These are phyloP conservation scores for Gallinago nigripennis DNA, from an alignment of 2,797 vertebrate species.

Conservation along the genomic window DNA sequence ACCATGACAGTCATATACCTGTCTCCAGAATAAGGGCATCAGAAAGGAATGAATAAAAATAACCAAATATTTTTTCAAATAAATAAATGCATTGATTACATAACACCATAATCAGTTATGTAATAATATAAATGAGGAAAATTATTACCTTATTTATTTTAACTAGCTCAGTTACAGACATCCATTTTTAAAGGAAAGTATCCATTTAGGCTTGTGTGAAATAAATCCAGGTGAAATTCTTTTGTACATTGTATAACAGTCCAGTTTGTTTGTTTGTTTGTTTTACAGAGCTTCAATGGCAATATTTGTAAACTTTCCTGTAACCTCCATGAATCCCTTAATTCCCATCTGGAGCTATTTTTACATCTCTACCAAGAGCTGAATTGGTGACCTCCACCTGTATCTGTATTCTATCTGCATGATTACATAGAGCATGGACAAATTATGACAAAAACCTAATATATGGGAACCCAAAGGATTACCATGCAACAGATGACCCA, in stretches of 20 bases:
- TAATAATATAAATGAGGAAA: neutral
- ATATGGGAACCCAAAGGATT: neutral
- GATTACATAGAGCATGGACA: too few relatives aligned
- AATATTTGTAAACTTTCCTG: neutral
- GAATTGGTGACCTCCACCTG: neutral
- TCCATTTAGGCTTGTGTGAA: rapidly evolving
- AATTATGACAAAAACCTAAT: neutral
- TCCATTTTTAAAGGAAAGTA: neutral
- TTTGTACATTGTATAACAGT: neutral
- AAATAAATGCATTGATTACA: neutral
- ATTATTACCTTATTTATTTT: neutral
- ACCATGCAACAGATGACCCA: neutral
- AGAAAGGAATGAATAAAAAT: neutral
- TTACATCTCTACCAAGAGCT: neutral
- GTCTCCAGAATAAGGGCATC: neutral
- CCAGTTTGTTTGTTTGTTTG: neutral
- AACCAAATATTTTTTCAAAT: neutral
- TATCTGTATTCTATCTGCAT: neutral
- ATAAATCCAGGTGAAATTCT: neutral
- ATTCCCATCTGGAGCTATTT: neutral
- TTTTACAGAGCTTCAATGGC: neutral
- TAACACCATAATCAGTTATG: neutral
- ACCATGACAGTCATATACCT: neutral
- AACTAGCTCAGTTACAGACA: neutral
- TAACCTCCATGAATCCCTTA: neutral